Evolutionary conservation across 2,888 invertebrate genomes (phyloP), one percentile per base, ranked within the genome.

Genomic region (Clunio marinus): DNA sequence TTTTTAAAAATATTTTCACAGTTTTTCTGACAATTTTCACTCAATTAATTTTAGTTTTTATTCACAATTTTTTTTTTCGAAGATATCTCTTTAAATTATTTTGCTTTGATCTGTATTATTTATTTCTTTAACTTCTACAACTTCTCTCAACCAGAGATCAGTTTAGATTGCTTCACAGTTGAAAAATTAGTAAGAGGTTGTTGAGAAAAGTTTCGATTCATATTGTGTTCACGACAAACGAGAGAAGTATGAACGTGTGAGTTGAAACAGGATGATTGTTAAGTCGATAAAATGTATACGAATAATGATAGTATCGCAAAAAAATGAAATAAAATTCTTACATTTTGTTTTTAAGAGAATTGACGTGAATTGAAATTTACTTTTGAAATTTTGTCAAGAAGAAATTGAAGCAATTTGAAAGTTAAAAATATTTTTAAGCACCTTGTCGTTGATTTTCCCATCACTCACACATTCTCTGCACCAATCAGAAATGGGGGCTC

Each of bases 401-500:
- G n/a, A n/a, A n/a, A n/a, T n/a, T n/a, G n/a, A n/a, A n/a, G n/a
- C n/a, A n/a, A n/a, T n/a, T n/a, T n/a, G n/a, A 25, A 25, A n/a
- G 25, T 3, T 22, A 55, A 15, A 22, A 7, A 24, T 22, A 5
- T 55, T 22, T 4, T 4, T 7, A 13, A n/a, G n/a, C 66, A 51
- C 66, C 66, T 55, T 66, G 66, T 35, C 1, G 1, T 1, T 7
- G 1, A 51, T 25, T 63, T 41, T 63, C 35, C 45, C 55, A 35
- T 55, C 32, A 66, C 66, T 24, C 4, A 51, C 22, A 66, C 66
- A 32, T 7, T 3, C 10, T 0, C 15, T n/a, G 2, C 20, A 22
- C 66, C 66, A 66, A 66, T 66, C 27, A 55, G 22, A 66, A 66
- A 55, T 66, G 66, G 66, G 66, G 66, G 66, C 66, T 66, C 66